Base-by-base conservation (phyloP, 2,888 invertebrate genomes). In the Hypena proboscidalis region DNA sequence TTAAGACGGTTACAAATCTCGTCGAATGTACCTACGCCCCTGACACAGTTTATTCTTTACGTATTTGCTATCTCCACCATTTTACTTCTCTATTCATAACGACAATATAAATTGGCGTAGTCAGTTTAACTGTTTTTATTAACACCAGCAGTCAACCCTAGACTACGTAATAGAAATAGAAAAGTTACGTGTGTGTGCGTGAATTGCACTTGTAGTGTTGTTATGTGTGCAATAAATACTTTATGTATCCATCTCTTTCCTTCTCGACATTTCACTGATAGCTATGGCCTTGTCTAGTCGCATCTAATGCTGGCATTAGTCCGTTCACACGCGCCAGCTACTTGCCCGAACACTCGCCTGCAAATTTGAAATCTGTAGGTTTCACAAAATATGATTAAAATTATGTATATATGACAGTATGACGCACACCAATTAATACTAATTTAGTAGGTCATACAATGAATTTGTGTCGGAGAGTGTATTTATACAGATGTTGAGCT, bases 201-300 rank as follows among this genome's bases (percentile, higher is more conserved):
- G 69, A 72, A 77, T 77, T 87, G 85, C 87, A 87, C 82, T 85
- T 75, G 83, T 85, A 66, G 78, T 85, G 76, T 82, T 72, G 74
- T 77, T 84, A 79, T 86, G 84, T 88, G 85, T 89, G 90, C 87
- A 88, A 87, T 86, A 89, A 88, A 86, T 87, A 87, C 85, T 82
- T 80, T 81, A 70, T 89, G 75, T 83, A 79, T 78, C 90, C 84
- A 77, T 90, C 90, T 90, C 90, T 89, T 88, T 90, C 89, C 80
- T 79, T 82, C 90, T 85, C 89, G 83, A 88, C 90, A 90, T 90
- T 90, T 90, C 88, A 89, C 88, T 88, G 90, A 90, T 90, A 90
- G 88, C 84, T 87, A 77, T 84, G 88, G 90, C 90, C 90, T 90
- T 89, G 90, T 90, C 90, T 90, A 90, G 89, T 90, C 88, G 87